Evolutionary conservation across 1,140 invertebrate genomes (phyloP).

Genomic region (Drosophila bocqueti): DNA sequence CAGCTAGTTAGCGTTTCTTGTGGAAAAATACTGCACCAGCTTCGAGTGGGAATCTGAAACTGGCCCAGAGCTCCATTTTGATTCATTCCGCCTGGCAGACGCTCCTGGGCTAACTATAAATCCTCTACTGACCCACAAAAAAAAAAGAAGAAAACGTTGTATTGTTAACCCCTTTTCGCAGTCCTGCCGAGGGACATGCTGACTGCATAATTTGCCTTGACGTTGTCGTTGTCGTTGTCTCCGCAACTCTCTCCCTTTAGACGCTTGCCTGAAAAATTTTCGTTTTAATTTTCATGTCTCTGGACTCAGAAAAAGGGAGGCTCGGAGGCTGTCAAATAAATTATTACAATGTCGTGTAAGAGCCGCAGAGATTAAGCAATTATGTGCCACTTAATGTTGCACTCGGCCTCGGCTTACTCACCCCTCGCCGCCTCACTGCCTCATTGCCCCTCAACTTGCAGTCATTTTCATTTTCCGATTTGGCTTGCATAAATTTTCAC

Average conservation of each 20-base stretch:
- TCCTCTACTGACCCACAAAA: constrained; percentile 60
- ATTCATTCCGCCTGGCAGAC: constrained; percentile 33
- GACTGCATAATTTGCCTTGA: constrained; percentile 81
- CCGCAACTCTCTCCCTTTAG: constrained; percentile 20
- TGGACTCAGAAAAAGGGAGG: constrained; percentile 21
- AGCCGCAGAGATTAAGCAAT: constrained; percentile 84
- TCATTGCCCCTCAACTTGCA: constrained; percentile 6
- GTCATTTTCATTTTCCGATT: constrained; percentile 55
- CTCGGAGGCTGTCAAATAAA: constrained; percentile 71
- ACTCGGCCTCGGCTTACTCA: constrained; percentile 25
- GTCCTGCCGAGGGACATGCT: constrained; percentile 53
- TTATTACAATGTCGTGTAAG: constrained; percentile 83
- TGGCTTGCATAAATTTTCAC: constrained; percentile 22
- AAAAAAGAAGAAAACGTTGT: constrained; percentile 13
- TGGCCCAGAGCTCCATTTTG: constrained; percentile 29
- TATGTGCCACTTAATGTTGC: constrained; percentile 83
- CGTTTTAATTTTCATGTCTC: constrained; percentile 73
- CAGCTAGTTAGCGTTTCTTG: background rate
- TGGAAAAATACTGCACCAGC: constrained; percentile 9
- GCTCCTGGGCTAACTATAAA: constrained; percentile 54
- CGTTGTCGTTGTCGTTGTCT: constrained; percentile 38
- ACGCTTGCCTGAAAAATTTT: constrained; percentile 56
- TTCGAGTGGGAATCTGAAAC: constrained; percentile 1
- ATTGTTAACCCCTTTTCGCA: constrained; percentile 63
- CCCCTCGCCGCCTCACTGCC: background rate